phyloP scores from a whole-genome alignment of 2,888 invertebrate species.

The Caenorhabditis sinica region DNA sequence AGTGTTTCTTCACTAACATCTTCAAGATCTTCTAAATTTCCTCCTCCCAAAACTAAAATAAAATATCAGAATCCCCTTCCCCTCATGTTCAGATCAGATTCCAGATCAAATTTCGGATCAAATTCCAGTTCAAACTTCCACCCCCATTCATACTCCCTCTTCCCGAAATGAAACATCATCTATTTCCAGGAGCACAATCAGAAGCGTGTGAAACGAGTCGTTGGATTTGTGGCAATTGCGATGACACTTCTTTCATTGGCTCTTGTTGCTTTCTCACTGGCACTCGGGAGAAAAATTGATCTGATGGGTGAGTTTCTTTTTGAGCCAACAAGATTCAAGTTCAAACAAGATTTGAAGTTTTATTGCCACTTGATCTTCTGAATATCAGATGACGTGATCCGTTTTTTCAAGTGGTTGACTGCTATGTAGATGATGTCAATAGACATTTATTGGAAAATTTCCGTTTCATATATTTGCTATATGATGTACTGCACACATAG shows the following conservation, averaged over 20 bases:
- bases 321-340: too few species aligned
- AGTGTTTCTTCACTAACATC: too few species aligned
- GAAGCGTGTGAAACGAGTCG: constrained; percentile 80
- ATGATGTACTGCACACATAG: constrained; percentile 6
- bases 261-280: constrained; percentile 80
- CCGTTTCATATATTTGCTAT: constrained; percentile 8
- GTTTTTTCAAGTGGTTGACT: not conserved
- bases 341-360: too few species aligned
- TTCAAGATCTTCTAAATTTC: too few species aligned
- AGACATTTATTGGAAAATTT: constrained; percentile 23
- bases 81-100: too few species aligned
- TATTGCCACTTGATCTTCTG: not conserved
- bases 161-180: constrained; percentile 2
- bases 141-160: not conserved
- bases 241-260: constrained; percentile 78
- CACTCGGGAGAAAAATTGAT: constrained; percentile 82
- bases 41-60: too few species aligned
- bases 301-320: constrained; percentile 75
- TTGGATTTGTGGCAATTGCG: constrained; percentile 79
- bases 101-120: too few species aligned
- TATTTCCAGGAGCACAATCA: constrained; percentile 75
- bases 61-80: not conserved
- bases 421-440: not conserved
- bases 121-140: not conserved
- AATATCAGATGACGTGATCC: constrained; percentile 25